Evolutionary conservation across 2,797 vertebrate genomes (phyloP), one percentile per base, ranked within the genome.

Genomic region (Synaphobranchus kaupii): DNA sequence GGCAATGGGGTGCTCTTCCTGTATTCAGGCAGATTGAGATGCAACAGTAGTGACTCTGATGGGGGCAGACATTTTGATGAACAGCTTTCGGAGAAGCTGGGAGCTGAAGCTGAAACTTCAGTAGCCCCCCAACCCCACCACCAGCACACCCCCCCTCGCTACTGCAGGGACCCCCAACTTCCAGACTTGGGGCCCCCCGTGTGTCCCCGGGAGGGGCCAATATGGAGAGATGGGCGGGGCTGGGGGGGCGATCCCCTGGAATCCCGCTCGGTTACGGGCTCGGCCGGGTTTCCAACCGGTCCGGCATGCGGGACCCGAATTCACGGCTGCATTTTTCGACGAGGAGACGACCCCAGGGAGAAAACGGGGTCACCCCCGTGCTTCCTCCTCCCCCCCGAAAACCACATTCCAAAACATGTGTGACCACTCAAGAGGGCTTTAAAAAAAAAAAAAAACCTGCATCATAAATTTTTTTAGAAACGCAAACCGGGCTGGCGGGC

Each of bases 71-170:
- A 48, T 25, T 39, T 13, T 86, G 85, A 58, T n/a, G 31, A 52
- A 83, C 20, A 54, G 25, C 31, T 25, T 44, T 8, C 86, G 28
- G 34, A 28, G 85, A 86, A 39, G 13, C 71, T 48, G 52, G 50
- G 85, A 86, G 85, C 31, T 39, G n/a, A 52, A 86, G 31, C 68
- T 81, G 54, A n/a, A n/a, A n/a, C n/a, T n/a, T n/a, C n/a, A n/a
- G n/a, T n/a, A n/a, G n/a, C n/a, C 56, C 28, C 39, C 71, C 3
- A 12, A 6, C n/a, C 76, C 39, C 22, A 5, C 44, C 17, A 0
- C 7, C n/a, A 9, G 25, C 22, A 22, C 22, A 20, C 63, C 4
- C 28, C 39, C 34, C 31, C 73, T 8, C 34, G 0, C 44, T 48
- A 7, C 76, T 47, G 76, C 76, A 76, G 34, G 71, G 71, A 39